Evolutionary conservation across 2,888 invertebrate species (phyloP).

Genomic region (Acanthopleura granulata): DNA sequence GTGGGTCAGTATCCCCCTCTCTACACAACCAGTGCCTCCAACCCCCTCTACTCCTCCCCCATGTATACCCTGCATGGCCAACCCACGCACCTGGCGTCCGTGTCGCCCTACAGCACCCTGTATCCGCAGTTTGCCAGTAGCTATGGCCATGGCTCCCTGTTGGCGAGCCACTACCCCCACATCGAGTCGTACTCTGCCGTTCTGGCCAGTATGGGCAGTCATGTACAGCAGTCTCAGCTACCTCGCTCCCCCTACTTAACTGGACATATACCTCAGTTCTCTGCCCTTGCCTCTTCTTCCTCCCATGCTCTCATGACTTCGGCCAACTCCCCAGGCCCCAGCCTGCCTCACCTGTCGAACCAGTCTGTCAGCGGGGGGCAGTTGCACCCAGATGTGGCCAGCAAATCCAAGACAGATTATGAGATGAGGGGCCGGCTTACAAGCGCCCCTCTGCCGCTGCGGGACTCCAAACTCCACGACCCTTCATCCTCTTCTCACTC

Average conservation of each 20-base stretch:
- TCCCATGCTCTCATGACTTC: constrained; percentile 34
- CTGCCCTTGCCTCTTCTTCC: constrained; percentile 27
- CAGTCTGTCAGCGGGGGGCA: background rate
- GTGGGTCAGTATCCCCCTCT: constrained; percentile 36
- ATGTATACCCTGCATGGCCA: constrained; percentile 35
- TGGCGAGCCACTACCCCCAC: constrained; percentile 45
- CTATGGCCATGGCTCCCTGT: constrained; percentile 17
- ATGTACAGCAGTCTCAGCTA: constrained; percentile 54
- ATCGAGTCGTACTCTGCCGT: constrained; percentile 62
- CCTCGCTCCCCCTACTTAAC: constrained; percentile 27
- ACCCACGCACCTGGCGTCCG: constrained; percentile 33
- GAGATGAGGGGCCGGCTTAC: constrained; percentile 15
- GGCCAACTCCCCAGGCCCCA: constrained; percentile 42
- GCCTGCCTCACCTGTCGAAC: constrained; percentile 33
- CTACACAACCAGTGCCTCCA: constrained; percentile 37
- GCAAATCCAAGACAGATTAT: background rate
- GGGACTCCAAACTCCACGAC: constrained; percentile 10
- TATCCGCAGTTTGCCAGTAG: constrained; percentile 44
- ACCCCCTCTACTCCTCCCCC: constrained; percentile 35
- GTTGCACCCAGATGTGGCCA: background rate
- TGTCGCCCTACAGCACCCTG: constrained; percentile 53
- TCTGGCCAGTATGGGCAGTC: constrained; percentile 63
- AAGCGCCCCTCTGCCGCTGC: constrained; percentile 10
- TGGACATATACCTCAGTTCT: constrained; percentile 26
- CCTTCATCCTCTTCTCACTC: constrained; percentile 33